Evolutionary conservation across 2,797 vertebrate genomes (phyloP).

Genomic region (Melanotaenia boesemani): DNA sequence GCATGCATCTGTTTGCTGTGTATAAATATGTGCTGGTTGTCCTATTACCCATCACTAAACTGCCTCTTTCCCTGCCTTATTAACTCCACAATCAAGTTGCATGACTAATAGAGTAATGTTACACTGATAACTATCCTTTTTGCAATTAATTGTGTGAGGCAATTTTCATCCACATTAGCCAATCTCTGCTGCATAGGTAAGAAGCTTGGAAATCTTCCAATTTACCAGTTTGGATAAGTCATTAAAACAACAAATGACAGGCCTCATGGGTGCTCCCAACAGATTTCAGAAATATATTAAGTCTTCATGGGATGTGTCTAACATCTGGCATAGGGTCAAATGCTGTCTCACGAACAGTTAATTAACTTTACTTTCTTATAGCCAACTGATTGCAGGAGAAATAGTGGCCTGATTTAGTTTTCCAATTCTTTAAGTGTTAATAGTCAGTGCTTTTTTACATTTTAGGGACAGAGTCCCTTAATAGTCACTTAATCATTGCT

Average conservation of each 20-base stretch:
- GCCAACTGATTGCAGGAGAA: background rate
- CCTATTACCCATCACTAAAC: slow-evolving; percentile 18
- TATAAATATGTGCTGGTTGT: slow-evolving; percentile 14
- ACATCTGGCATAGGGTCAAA: slow-evolving; percentile 8
- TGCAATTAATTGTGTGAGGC: slow-evolving; percentile 68
- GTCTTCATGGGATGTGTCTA: slow-evolving; percentile 28
- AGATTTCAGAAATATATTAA: slow-evolving; percentile 41
- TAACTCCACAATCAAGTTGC: slow-evolving; percentile 64
- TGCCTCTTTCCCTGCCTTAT: slow-evolving; percentile 47
- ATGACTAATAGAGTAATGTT: slow-evolving; percentile 75
- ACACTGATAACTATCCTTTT: slow-evolving; percentile 75
- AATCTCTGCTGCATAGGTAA: slow-evolving; percentile 69
- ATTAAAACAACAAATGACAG: slow-evolving; percentile 66
- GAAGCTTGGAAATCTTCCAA: slow-evolving; percentile 56
- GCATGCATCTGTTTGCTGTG: slow-evolving; percentile 8
- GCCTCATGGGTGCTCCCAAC: slow-evolving; percentile 48
- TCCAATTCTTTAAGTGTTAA: background rate
- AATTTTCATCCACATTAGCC: slow-evolving; percentile 76
- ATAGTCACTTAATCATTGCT: background rate
- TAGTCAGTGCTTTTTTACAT: background rate
- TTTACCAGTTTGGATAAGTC: slow-evolving; percentile 61
- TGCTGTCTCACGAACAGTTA: slow-evolving; percentile 17
- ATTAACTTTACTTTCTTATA: background rate
- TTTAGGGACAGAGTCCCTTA: background rate
- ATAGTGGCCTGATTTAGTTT: background rate